Conservation (phyloP, 2,797 vertebrate species). For the Darevskia nairensis region DNA sequence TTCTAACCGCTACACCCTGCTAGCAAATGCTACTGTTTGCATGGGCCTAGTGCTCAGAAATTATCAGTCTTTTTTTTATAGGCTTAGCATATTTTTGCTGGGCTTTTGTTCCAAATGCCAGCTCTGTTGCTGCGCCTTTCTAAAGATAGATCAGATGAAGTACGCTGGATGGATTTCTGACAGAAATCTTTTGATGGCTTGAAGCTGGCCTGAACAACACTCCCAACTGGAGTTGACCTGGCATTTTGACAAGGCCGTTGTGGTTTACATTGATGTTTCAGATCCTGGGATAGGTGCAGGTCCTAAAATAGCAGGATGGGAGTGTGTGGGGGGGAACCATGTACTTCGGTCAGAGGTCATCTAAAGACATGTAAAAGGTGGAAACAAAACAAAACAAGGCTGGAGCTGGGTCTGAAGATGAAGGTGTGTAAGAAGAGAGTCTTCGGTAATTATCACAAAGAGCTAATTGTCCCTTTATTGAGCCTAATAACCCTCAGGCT, state of each 20-base stretch:
- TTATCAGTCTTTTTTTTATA: background rate
- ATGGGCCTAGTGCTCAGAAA: background rate
- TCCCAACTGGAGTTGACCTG: background rate
- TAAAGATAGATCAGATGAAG: conserved; percentile 19
- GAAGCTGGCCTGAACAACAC: background rate
- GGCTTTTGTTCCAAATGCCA: background rate
- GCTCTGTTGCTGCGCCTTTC: background rate
- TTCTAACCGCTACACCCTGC: background rate
- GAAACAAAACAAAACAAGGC: background rate
- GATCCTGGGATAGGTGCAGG: background rate
- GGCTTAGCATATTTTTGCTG: background rate
- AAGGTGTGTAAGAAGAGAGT: background rate
- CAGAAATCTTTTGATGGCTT: background rate
- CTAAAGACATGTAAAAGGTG: background rate
- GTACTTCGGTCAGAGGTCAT: background rate
- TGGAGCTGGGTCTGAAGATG: background rate
- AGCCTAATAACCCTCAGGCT: too few species aligned
- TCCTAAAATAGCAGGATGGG: background rate
- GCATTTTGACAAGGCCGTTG: background rate
- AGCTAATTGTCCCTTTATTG: background rate
- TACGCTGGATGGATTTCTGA: background rate
- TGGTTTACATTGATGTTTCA: background rate
- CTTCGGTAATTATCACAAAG: too few species aligned
- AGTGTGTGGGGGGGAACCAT: background rate
- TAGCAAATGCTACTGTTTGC: background rate